Percentiles rank a stretch among this genome's conserved stretches.
These are phyloP conservation scores for Acrobasis suavella DNA, from an alignment of 2,888 invertebrate species.

Conservation along the genomic window DNA sequence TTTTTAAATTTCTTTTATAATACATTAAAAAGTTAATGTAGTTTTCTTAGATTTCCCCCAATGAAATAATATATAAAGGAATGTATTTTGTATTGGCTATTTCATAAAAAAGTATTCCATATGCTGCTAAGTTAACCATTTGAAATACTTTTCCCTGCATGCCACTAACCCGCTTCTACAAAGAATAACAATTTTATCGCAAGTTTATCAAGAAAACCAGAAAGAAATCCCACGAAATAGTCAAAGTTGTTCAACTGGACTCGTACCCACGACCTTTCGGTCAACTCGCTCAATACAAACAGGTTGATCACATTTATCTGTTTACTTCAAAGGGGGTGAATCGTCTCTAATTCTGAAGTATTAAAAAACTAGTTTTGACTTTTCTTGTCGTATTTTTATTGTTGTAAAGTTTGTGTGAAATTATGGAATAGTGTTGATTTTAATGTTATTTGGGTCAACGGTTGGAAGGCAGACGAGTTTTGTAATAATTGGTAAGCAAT, in stretches of 20 bases:
- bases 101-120: no score
- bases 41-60: no score
- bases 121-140: neutral
- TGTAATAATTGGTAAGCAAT: neutral
- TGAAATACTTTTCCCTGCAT: neutral
- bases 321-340: neutral
- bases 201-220: constrained; percentile 10
- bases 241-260: constrained; percentile 4
- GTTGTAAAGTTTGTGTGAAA: constrained; percentile 2
- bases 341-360: neutral
- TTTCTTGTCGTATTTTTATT: neutral
- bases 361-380: constrained; percentile 13
- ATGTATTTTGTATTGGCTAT: no score
- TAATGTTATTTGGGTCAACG: neutral
- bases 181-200: neutral
- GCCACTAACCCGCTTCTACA: neutral
- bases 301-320: constrained; percentile 5
- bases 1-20: no score
- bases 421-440: constrained; percentile 8
- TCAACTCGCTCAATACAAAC: constrained; percentile 7
- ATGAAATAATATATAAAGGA: no score
- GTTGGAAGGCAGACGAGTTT: neutral
- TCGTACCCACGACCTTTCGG: constrained; percentile 20
- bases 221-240: constrained; percentile 17
- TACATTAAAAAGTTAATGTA: no score